phyloP scores from a whole-genome alignment of 2,113 vertebrate genomes.

The Scophthalmus maximus region DNA sequence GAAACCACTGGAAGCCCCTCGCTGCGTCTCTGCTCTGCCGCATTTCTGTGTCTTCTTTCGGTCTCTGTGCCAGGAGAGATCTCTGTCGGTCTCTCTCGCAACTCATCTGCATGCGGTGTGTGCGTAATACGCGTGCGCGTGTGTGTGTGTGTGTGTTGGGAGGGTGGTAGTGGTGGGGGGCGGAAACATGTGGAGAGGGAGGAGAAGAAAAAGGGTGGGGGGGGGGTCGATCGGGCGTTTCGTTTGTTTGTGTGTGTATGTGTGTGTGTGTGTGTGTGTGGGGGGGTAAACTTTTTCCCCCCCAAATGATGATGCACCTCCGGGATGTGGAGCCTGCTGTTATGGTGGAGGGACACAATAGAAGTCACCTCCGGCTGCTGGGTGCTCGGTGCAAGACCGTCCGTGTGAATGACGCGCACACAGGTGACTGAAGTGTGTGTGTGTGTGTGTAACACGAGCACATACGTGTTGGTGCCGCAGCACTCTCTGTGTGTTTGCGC shows the following conservation, averaged over 20 bases:
- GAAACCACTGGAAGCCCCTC: constrained; percentile 56
- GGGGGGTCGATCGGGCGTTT: neutral
- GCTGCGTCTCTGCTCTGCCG: constrained; percentile 33
- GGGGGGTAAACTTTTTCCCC: constrained; percentile 31
- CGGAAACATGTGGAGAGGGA: constrained; percentile 54
- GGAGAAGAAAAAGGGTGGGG: constrained; percentile 12
- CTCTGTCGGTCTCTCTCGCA: too few species aligned
- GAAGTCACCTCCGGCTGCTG: neutral
- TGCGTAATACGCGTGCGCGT: neutral
- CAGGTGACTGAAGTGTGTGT: constrained; percentile 48
- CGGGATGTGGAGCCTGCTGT: constrained; percentile 58
- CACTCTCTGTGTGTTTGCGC: constrained; percentile 18
- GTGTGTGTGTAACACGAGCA: neutral
- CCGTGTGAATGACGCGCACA: constrained; percentile 2
- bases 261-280: neutral
- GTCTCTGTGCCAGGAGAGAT: constrained; percentile 43
- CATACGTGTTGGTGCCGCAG: too few species aligned
- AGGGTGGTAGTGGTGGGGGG: neutral
- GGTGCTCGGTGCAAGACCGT: constrained; percentile 1
- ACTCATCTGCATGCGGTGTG: constrained; percentile 59
- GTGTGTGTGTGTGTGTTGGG: neutral
- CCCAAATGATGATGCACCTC: constrained; percentile 41
- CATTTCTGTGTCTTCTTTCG: constrained; percentile 44
- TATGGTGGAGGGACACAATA: constrained; percentile 40
- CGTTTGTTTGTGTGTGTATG: neutral